Evolutionary conservation across 2,113 vertebrate species (phyloP).

Genomic region (Oplegnathus fasciatus): DNA sequence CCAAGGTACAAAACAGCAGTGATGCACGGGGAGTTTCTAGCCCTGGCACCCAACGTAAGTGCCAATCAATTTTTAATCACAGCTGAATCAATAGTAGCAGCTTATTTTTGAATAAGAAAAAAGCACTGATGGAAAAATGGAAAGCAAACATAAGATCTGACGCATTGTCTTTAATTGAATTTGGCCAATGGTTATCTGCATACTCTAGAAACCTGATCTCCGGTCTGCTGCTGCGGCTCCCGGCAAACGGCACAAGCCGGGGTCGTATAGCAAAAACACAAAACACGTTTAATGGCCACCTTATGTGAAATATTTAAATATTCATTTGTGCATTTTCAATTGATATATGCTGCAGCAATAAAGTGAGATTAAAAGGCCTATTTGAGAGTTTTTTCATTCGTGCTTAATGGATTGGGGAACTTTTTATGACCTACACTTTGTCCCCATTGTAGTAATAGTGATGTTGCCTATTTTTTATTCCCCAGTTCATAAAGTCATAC

Average conservation of each 20-base stretch:
- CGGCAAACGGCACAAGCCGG: background rate
- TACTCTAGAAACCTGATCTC: constrained; percentile 16
- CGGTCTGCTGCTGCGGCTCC: background rate
- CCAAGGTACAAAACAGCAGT: constrained; percentile 58
- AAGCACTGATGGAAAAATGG: constrained; percentile 28
- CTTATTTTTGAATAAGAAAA: constrained; percentile 62
- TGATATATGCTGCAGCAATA: constrained; percentile 67
- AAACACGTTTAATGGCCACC: constrained; percentile 64
- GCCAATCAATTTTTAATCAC: constrained; percentile 84
- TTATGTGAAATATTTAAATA: constrained; percentile 75
- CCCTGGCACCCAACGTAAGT: constrained; percentile 49
- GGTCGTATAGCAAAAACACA: constrained; percentile 41
- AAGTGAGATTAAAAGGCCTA: constrained; percentile 74
- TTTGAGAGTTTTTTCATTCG: constrained; percentile 63
- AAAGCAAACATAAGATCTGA: constrained; percentile 23
- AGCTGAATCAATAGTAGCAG: constrained; percentile 63
- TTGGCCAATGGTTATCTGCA: constrained; percentile 35
- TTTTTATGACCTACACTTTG: constrained; percentile 72
- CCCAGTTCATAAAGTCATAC: constrained; percentile 56
- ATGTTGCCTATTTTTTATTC: constrained; percentile 39
- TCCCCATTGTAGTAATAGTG: constrained; percentile 63
- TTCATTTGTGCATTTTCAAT: constrained; percentile 68
- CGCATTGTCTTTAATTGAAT: constrained; percentile 39
- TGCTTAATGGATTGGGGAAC: constrained; percentile 68
- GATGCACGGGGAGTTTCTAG: constrained; percentile 48